These are phyloP conservation scores for Micropterix aruncella DNA, from an alignment of 2,888 invertebrate genomes.

Conservation along the genomic window DNA sequence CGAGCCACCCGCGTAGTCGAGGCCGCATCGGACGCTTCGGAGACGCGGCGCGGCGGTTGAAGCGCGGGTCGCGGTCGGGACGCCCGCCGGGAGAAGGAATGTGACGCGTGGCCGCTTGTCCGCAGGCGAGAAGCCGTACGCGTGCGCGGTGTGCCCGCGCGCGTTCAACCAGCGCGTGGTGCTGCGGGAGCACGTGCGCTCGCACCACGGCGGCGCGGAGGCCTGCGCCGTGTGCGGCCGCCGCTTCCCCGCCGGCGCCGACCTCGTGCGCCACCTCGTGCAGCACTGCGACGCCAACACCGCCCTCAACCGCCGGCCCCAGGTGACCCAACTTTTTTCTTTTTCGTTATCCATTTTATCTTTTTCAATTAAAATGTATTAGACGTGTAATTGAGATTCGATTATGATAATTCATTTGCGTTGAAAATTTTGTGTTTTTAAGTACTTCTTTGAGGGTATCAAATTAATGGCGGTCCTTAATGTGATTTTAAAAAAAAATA, in stretches of 20 bases:
- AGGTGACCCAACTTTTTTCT: conserved; percentile 22
- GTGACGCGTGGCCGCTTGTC: no score
- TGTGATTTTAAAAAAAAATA: no score
- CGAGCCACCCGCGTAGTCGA: no score
- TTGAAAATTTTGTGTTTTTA: background rate
- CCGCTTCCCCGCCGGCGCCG: conserved; percentile 53
- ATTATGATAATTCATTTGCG: conserved; percentile 1
- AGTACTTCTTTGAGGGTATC: no score
- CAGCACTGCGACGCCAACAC: conserved; percentile 79
- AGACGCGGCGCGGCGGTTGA: no score
- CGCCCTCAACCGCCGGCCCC: conserved; percentile 64
- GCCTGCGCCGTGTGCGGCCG: conserved; percentile 66
- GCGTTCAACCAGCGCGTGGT: conserved; percentile 82
- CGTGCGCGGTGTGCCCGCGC: conserved; percentile 73
- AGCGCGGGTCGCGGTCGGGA: no score
- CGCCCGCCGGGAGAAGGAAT: no score
- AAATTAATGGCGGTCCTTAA: no score
- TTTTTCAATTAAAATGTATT: background rate
- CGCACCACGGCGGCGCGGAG: conserved; percentile 76
- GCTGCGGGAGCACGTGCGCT: conserved; percentile 69
- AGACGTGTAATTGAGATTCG: conserved; percentile 2
- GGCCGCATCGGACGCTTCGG: no score
- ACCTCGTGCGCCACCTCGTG: conserved; percentile 69
- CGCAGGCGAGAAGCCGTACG: conserved; percentile 73
- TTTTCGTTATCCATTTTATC: background rate